A percentile compares a stretch with the other conserved stretches of the same genome.
phyloP scores from a whole-genome alignment of 1,140 invertebrate species.

The Drepana arcuata region DNA sequence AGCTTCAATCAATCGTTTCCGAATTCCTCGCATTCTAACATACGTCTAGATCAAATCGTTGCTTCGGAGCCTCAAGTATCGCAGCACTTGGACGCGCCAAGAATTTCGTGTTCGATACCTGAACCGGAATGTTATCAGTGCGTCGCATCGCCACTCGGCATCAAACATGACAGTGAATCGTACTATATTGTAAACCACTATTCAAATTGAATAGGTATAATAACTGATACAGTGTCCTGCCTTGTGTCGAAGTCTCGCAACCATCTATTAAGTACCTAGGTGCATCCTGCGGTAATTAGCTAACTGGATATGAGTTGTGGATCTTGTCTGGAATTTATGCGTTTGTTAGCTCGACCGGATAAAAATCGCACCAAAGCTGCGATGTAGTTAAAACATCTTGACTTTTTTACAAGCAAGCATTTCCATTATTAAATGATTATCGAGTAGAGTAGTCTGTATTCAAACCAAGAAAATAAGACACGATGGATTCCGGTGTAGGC shows the following conservation, averaged over 20 bases:
- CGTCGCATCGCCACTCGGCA: conserved; percentile 46
- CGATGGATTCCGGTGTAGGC: conserved; percentile 1
- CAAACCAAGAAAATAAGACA: not conserved
- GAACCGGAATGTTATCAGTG: conserved; percentile 61
- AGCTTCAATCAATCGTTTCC: conserved; percentile 44
- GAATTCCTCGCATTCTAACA: conserved; percentile 51
- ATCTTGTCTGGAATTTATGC: conserved; percentile 23
- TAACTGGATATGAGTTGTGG: conserved; percentile 49
- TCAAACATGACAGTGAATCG: conserved; percentile 47
- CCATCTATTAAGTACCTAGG: conserved; percentile 15
- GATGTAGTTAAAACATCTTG: conserved; percentile 16
- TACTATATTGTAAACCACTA: conserved; percentile 49
- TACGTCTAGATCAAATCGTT: conserved; percentile 36
- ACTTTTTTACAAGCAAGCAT: conserved; percentile 8
- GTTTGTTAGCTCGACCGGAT: conserved; percentile 19
- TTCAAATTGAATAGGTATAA: conserved; percentile 47
- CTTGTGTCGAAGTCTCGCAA: conserved; percentile 23
- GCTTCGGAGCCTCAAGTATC: conserved; percentile 43
- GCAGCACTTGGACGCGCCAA: conserved; percentile 47
- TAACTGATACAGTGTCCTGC: conserved; percentile 24
- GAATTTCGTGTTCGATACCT: conserved; percentile 60
- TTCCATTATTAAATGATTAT: too few species aligned
- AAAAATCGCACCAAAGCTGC: conserved; percentile 6
- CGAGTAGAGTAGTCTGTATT: too few species aligned
- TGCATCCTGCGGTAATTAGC: conserved; percentile 33